A percentile compares a stretch with the other conserved stretches of the same genome.
Conservation (phyloP, 2,797 vertebrate species). For the Kryptopterus vitreolus region DNA sequence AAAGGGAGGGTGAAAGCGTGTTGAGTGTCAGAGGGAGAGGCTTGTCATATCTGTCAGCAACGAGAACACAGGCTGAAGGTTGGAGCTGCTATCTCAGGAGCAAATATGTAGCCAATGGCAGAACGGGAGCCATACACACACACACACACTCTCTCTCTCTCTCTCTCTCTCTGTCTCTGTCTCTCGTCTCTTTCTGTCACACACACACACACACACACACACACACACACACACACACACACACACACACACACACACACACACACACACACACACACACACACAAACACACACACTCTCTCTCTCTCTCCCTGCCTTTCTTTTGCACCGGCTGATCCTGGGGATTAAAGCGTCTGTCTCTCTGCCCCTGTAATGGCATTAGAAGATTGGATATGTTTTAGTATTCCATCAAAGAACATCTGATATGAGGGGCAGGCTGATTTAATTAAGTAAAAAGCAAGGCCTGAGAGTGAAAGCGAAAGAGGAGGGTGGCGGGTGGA, state of each 20-base stretch:
- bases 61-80: conserved; percentile 40
- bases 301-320: not conserved
- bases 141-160: not conserved
- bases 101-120: conserved; percentile 70
- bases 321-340: conserved; percentile 68
- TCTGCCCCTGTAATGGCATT: conserved; percentile 73
- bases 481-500: conserved; percentile 37
- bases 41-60: conserved; percentile 50
- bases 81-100: conserved; percentile 40
- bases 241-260: too few species aligned
- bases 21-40: conserved; percentile 33
- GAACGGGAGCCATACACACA: conserved; percentile 62
- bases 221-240: too few species aligned
- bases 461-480: conserved; percentile 57
- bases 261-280: too few species aligned
- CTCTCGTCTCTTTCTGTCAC: conserved; percentile 54
- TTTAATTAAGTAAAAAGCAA: conserved; percentile 78
- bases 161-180: conserved; percentile 36
- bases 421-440: conserved; percentile 70
- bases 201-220: too few species aligned
- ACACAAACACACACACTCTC: not conserved
- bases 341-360: conserved; percentile 77
- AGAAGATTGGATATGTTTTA: conserved; percentile 75
- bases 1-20: conserved; percentile 29
- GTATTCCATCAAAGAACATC: conserved; percentile 77